Evolutionary conservation across 2,113 vertebrate genomes (phyloP).

Genomic region (human (Homo sapiens)): GRCh38 chr3:104874001-104874500

Average conservation of each 20-base stretch:
- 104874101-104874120: not conserved
- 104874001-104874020: not conserved
- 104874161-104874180: not conserved
- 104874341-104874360: not conserved
- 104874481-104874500: not conserved
- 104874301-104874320: not conserved
- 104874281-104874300: not conserved
- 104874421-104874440: not conserved
- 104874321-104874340: not conserved
- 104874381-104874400: not conserved
- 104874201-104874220: not conserved
- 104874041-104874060: not conserved
- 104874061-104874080: not conserved
- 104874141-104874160: not conserved
- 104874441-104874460: not conserved
- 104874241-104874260: not conserved
- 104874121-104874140: not conserved
- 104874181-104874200: not conserved
- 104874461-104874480: not conserved
- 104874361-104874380: slow-evolving; percentile 19
- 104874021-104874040: not conserved
- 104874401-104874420: not conserved
- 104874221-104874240: not conserved
- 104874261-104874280: not conserved
- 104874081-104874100: not conserved